Percentiles rank a stretch among this genome's conserved stretches.
Evolutionary conservation across 1,140 invertebrate genomes (phyloP).

Genomic region (Trialeurodes vaporariorum): DNA sequence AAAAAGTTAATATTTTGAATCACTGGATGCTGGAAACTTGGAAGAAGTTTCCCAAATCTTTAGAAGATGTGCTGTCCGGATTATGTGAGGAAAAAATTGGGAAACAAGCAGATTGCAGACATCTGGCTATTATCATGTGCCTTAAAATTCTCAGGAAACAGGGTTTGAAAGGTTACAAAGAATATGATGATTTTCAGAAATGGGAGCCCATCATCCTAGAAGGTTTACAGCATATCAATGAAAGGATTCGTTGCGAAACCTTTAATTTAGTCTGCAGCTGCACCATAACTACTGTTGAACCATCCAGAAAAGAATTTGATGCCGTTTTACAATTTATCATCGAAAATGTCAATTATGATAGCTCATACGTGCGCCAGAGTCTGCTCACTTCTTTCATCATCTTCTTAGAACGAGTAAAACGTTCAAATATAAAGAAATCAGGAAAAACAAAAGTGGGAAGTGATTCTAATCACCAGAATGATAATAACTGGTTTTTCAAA

Average conservation of each 20-base stretch:
- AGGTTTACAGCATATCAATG: background rate
- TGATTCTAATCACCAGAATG: background rate
- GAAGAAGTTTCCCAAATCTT: background rate
- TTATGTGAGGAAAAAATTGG: background rate
- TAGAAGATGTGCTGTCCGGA: background rate
- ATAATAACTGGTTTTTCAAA: background rate
- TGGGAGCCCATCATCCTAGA: background rate
- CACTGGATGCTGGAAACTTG: background rate
- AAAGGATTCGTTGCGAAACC: background rate
- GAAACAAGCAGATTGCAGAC: background rate
- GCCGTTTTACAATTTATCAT: background rate
- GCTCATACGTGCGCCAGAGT: background rate
- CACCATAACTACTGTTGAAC: background rate
- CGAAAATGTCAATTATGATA: background rate
- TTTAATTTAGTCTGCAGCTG: background rate
- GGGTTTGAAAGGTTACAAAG: background rate
- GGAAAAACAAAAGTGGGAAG: background rate
- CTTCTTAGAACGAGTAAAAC: background rate
- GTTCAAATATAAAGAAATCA: background rate
- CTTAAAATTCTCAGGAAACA: background rate
- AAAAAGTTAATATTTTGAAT: background rate
- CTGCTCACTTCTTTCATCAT: background rate
- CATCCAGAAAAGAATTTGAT: background rate
- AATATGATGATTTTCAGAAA: background rate
- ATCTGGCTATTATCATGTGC: background rate